Evolutionary conservation across 1,140 invertebrate genomes (phyloP).

Genomic region (Lucilia sericata): DNA sequence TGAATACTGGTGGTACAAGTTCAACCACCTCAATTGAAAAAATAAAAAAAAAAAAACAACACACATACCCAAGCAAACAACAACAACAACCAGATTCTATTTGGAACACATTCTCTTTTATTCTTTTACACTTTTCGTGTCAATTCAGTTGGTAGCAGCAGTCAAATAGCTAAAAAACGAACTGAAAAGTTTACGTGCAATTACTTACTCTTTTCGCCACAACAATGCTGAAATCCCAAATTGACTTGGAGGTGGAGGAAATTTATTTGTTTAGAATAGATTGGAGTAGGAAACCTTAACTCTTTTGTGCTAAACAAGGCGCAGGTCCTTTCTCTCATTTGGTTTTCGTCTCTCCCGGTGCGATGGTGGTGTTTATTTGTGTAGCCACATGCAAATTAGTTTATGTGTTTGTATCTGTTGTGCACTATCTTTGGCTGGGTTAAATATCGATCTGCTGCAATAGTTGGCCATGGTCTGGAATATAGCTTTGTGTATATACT

Average conservation of each 20-base stretch:
- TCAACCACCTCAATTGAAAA: constrained; percentile 32
- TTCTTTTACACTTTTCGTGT: background rate
- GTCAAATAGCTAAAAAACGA: background rate
- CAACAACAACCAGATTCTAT: constrained; percentile 3
- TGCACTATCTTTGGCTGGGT: constrained; percentile 42
- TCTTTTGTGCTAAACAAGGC: no score
- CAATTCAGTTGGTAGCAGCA: constrained; percentile 11
- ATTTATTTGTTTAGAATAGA: background rate
- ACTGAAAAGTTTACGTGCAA: background rate
- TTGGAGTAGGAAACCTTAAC: no score
- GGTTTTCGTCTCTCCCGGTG: no score
- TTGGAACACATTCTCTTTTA: constrained; percentile 35
- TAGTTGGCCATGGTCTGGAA: constrained; percentile 46
- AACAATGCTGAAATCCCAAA: background rate
- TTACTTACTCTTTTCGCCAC: background rate
- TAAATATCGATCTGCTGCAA: constrained; percentile 43
- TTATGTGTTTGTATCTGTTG: constrained; percentile 28
- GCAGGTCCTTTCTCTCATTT: no score
- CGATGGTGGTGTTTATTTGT: no score
- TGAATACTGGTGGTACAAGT: constrained; percentile 25
- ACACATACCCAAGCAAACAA: background rate
- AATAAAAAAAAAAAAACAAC: background rate
- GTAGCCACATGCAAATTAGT: constrained; percentile 1
- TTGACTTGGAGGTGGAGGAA: background rate
- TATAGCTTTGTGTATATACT: background rate